A percentile compares a stretch with the other conserved stretches of the same genome.
These are phyloP conservation scores for Sesamia nonagrioides DNA, from an alignment of 1,140 invertebrate genomes.

Conservation along the genomic window DNA sequence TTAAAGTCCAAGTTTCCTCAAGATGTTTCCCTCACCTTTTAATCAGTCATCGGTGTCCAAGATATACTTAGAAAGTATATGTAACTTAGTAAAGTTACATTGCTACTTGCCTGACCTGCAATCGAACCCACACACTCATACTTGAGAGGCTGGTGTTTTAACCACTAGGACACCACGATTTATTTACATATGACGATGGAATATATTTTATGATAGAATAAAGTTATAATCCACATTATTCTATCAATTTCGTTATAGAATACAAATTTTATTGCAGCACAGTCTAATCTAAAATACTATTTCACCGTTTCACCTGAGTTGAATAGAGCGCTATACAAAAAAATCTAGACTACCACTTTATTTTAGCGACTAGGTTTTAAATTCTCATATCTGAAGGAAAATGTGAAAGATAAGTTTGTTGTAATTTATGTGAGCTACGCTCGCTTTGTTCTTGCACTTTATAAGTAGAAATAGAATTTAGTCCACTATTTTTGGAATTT, in stretches of 20 bases:
- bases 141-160: too few relatives aligned
- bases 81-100: too few relatives aligned
- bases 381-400: constrained; percentile 36
- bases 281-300: constrained; percentile 18
- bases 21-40: too few relatives aligned
- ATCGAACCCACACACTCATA: too few relatives aligned
- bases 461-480: constrained; percentile 19
- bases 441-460: constrained; percentile 26
- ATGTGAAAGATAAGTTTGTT: constrained; percentile 39
- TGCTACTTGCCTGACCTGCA: too few relatives aligned
- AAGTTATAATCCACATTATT: neutral
- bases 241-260: constrained; percentile 8
- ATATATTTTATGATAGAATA: neutral
- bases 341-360: constrained; percentile 6
- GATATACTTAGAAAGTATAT: too few relatives aligned
- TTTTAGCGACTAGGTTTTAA: constrained; percentile 26
- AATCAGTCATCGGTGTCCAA: too few relatives aligned
- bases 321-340: constrained; percentile 29
- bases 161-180: too few relatives aligned
- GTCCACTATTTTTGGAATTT: neutral
- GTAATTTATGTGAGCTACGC: constrained; percentile 43
- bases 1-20: too few relatives aligned
- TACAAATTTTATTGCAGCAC: neutral
- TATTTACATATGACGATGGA: too few relatives aligned
- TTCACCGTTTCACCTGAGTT: constrained; percentile 6